A percentile compares a stretch with the other conserved stretches of the same genome.
phyloP scores from a whole-genome alignment of 2,888 invertebrate genomes.

The Conomelus anceps region DNA sequence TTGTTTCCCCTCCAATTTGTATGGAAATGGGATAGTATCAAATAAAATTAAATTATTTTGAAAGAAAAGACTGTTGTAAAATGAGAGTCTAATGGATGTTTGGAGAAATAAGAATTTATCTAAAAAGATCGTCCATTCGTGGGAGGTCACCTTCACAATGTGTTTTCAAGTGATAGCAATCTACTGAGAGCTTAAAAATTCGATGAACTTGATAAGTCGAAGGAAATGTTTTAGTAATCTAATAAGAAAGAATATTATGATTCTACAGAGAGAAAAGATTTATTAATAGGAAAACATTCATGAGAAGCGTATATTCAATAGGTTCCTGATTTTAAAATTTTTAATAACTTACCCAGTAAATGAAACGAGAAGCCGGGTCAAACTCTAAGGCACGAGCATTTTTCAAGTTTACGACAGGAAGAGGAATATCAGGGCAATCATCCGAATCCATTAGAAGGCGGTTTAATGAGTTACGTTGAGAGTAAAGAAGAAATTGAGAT shows the following conservation, averaged over 20 bases:
- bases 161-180: too few relatives aligned
- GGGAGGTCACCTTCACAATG: too few relatives aligned
- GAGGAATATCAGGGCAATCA: constrained; percentile 74
- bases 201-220: too few relatives aligned
- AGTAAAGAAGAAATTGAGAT: constrained; percentile 75
- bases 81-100: too few relatives aligned
- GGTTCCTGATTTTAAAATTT: constrained; percentile 26
- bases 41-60: too few relatives aligned
- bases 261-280: background rate
- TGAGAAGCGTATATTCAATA: background rate
- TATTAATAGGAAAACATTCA: background rate
- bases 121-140: too few relatives aligned
- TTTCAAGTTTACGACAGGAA: constrained; percentile 71
- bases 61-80: too few relatives aligned
- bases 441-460: constrained; percentile 68
- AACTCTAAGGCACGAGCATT: constrained; percentile 78
- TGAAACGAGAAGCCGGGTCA: constrained; percentile 65
- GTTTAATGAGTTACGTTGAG: constrained; percentile 74
- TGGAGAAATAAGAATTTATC: too few relatives aligned
- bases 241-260: background rate
- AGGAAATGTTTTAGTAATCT: too few relatives aligned
- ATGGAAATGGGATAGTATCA: too few relatives aligned
- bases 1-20: too few relatives aligned
- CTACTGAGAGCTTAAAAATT: too few relatives aligned
- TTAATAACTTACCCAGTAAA: constrained; percentile 58